Evolutionary conservation across 2,113 vertebrate species (phyloP).

Genomic region (Acrocephalus kingi): DNA sequence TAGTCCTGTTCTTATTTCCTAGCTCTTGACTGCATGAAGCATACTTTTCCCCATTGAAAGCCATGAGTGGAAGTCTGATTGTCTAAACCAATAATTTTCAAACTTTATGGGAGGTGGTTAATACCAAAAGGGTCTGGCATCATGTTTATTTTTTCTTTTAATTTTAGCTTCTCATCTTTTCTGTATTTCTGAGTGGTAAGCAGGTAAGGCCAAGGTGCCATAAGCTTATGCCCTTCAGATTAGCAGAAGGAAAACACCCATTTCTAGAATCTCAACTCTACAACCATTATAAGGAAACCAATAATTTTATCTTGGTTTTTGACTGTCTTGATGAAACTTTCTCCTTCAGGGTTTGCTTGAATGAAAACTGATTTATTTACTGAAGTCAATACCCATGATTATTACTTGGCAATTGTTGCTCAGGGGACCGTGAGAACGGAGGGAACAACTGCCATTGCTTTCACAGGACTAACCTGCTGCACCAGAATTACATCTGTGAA

Average conservation of each 20-base stretch:
- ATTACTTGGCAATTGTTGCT: not conserved
- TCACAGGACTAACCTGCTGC: not conserved
- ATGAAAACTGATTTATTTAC: not conserved
- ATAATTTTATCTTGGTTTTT: not conserved
- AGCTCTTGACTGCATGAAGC: not conserved
- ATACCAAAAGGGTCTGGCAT: constrained; percentile 2
- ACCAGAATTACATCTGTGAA: not conserved
- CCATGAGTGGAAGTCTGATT: constrained; percentile 36
- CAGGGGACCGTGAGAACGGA: not conserved
- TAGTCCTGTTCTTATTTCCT: not conserved
- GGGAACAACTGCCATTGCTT: not conserved
- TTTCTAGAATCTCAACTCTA: not conserved
- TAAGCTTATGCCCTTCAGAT: not conserved
- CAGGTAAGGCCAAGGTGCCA: not conserved
- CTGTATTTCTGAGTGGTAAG: not conserved
- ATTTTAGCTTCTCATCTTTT: not conserved
- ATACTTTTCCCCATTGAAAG: not conserved
- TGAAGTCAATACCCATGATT: not conserved
- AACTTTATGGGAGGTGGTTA: constrained; percentile 16
- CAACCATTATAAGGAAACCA: not conserved
- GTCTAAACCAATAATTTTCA: constrained; percentile 45
- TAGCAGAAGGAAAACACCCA: not conserved
- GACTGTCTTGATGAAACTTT: not conserved
- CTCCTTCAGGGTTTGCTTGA: not conserved
- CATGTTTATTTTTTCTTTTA: not conserved